phyloP scores from a whole-genome alignment of 2,797 vertebrate genomes.

The Myiotriccus ornatus region DNA sequence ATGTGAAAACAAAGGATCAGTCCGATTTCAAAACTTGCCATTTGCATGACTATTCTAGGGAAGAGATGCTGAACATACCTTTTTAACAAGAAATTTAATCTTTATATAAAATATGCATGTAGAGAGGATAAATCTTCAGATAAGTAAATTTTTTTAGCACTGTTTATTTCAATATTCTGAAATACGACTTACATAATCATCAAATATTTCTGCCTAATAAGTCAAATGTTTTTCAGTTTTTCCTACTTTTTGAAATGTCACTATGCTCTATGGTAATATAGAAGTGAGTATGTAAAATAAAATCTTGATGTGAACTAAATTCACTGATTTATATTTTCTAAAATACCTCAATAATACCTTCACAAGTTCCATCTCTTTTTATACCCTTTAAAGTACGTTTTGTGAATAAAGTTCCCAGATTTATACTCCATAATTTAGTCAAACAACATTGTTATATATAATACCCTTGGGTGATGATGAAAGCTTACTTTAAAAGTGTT shows the following conservation, averaged over 20 bases:
- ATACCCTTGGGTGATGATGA: constrained; percentile 20
- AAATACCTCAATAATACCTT: not conserved
- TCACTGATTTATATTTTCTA: not conserved
- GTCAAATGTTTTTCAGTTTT: not conserved
- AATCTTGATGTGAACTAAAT: not conserved
- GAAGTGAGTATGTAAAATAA: not conserved
- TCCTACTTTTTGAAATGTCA: not conserved
- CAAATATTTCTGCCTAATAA: not conserved
- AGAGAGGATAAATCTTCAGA: not conserved
- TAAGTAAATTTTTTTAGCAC: not conserved
- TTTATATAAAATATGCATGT: not conserved
- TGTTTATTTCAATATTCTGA: not conserved
- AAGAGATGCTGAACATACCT: not conserved
- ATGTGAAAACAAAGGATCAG: not conserved
- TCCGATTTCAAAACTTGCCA: not conserved
- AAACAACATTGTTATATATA: constrained; percentile 2
- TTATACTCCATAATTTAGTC: not conserved
- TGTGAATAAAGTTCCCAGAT: not conserved
- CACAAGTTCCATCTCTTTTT: not conserved
- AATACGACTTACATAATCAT: not conserved
- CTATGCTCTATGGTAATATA: not conserved
- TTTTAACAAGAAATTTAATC: not conserved
- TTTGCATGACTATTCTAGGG: not conserved
- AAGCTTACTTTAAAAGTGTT: constrained; percentile 20
- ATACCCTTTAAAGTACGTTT: not conserved